These are phyloP conservation scores for Muntiacus muntjak DNA, from an alignment of 2,113 vertebrate species.

Conservation along the genomic window DNA sequence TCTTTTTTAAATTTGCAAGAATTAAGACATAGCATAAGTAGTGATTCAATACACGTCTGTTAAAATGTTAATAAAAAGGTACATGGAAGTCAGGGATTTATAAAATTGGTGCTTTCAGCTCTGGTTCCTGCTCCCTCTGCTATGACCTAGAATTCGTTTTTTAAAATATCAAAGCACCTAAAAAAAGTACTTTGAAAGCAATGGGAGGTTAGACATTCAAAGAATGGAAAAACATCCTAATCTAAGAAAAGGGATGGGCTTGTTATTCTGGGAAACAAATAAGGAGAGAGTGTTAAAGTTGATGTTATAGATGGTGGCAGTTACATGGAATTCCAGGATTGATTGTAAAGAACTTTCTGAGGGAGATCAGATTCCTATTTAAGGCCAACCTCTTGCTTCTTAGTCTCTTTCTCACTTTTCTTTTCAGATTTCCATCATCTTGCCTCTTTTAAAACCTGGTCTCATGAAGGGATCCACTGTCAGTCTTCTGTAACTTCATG, in stretches of 20 bases:
- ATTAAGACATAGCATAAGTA: conserved; percentile 6
- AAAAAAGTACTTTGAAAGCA: conserved; percentile 33
- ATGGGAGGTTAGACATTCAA: conserved; percentile 2
- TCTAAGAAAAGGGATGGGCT: neutral
- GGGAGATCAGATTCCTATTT: conserved; percentile 5
- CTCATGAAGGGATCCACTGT: neutral
- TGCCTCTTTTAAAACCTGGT: neutral
- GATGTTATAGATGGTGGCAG: neutral
- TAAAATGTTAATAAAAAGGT: conserved; percentile 17
- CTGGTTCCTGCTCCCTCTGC: neutral
- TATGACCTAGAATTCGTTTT: conserved; percentile 22
- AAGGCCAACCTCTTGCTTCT: neutral
- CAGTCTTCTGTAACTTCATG: neutral
- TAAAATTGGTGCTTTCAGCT: neutral
- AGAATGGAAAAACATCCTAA: conserved; percentile 19
- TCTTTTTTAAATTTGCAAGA: neutral
- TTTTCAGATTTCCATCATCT: neutral
- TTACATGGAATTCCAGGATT: neutral
- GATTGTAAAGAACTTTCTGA: neutral
- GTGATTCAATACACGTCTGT: neutral
- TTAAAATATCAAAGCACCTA: neutral
- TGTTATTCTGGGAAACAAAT: neutral
- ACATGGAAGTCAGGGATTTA: neutral
- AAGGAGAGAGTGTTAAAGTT: neutral
- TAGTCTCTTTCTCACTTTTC: neutral